Conservation (phyloP, 2,113 vertebrate species). For the Pagrus major region DNA sequence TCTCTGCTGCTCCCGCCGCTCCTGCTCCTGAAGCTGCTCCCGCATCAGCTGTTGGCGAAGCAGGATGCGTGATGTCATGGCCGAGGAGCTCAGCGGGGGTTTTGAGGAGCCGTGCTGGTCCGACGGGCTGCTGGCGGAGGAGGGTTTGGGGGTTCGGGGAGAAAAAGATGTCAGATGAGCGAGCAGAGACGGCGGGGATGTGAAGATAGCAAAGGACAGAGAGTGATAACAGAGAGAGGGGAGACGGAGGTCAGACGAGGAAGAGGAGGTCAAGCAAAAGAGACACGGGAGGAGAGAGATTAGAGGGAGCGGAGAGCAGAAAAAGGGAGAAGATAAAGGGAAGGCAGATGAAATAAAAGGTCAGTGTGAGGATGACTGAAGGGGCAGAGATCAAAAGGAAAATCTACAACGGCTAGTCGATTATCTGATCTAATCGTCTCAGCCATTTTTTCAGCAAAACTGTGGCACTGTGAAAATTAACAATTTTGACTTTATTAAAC, state of each 20-base stretch:
- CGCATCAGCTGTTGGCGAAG: constrained; percentile 99
- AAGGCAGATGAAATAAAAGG: constrained; percentile 27
- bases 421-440: too few relatives aligned
- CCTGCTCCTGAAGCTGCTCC: constrained; percentile 98
- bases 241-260: constrained; percentile 47
- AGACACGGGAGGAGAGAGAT: constrained; percentile 39
- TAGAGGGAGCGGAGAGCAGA: constrained; percentile 10
- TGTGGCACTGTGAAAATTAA: too few relatives aligned
- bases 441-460: too few relatives aligned
- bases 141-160: neutral
- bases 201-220: constrained; percentile 7
- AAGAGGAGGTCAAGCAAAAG: constrained; percentile 65
- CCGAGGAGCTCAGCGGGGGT: constrained; percentile 95
- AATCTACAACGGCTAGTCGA: neutral
- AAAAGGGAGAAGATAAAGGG: constrained; percentile 22
- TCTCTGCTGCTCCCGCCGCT: constrained; percentile 94
- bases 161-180: constrained; percentile 12
- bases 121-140: constrained; percentile 83
- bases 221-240: constrained; percentile 36
- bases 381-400: constrained; percentile 37
- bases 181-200: constrained; percentile 18
- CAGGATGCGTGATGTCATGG: constrained; percentile 96
- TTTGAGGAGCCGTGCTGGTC: constrained; percentile 94
- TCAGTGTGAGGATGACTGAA: constrained; percentile 21
- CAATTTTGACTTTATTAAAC: too few relatives aligned